Base-by-base conservation (phyloP, 35 echinoderm and acorn worm species). In the Anneissia japonica region DNA sequence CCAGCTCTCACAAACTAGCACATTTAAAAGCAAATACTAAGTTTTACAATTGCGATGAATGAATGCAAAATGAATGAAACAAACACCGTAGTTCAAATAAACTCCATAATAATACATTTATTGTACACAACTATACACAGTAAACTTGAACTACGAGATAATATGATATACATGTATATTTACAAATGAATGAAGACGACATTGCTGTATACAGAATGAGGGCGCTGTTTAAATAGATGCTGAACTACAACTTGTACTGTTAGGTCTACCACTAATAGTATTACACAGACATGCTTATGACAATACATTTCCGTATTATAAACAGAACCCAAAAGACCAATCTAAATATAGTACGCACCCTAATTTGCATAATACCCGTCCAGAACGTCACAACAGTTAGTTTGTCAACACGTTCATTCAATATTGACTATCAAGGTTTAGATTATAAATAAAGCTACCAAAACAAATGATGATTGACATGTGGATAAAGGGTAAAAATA, bases 41-140 rank as follows among this genome's bases (percentile, higher is more conserved):
- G n/a, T n/a, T n/a, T n/a, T n/a, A n/a, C n/a, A n/a, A n/a, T n/a
- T n/a, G n/a, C n/a, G n/a, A n/a, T n/a, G n/a, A n/a, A n/a, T n/a
- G n/a, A n/a, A n/a, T n/a, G n/a, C n/a, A n/a, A n/a, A n/a, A n/a
- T n/a, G n/a, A n/a, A n/a, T n/a, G n/a, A n/a, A n/a, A n/a, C n/a
- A n/a, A 64, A 64, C 11, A 64, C 51, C 2, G 21, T 64, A 64
- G 2, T 64, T 64, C 9, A 64, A 64, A 64, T 64, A 64, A 64
- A 64, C 51, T 64, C 51, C 51, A 64, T 64, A 64, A 64, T 64
- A 64, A 64, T 64, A 64, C 51, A 64, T 64, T 64, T 64, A 64
- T 64, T 64, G 7, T 64, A 64, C 51, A 64, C 51, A 64, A 64
- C 51, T 64, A 64, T 64, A 64, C 51, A 64, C 51, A 64, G 51